phyloP scores from a whole-genome alignment of 2,888 invertebrate genomes.

The Pollenia griseotomentosa region DNA sequence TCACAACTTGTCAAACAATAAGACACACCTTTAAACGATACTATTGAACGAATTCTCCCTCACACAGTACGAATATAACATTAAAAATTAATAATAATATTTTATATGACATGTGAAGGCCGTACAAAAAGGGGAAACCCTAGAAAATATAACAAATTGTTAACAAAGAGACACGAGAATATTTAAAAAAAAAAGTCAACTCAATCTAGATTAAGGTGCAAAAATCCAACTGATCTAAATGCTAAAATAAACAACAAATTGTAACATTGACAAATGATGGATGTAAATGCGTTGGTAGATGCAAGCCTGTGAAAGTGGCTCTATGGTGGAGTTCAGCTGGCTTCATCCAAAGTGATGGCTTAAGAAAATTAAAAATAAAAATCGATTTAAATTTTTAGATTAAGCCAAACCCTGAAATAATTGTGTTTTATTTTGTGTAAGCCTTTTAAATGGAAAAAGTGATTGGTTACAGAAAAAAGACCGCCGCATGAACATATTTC shows the following conservation, averaged over 20 bases:
- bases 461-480: constrained; percentile 27
- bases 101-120: constrained; percentile 51
- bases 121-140: background rate
- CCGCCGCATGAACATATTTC: constrained; percentile 53
- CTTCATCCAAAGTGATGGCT: constrained; percentile 3
- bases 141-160: constrained; percentile 29
- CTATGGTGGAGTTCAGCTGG: background rate
- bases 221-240: constrained; percentile 57
- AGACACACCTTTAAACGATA: constrained; percentile 47
- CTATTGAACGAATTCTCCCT: background rate
- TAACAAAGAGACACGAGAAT: constrained; percentile 24
- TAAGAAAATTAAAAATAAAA: constrained; percentile 17
- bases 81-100: constrained; percentile 36
- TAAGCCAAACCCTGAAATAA: constrained; percentile 44
- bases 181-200: constrained; percentile 23
- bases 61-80: background rate
- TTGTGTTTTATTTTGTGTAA: background rate
- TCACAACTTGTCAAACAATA: constrained; percentile 57
- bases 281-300: constrained; percentile 63
- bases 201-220: constrained; percentile 68
- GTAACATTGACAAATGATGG: constrained; percentile 67
- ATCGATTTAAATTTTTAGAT: constrained; percentile 58
- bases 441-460: background rate
- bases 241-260: constrained; percentile 9
- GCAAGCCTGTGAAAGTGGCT: constrained; percentile 20